Evolutionary conservation across 2,888 invertebrate genomes (phyloP), one percentile per base, ranked within the genome.

Genomic region (Meteorus cinctellus): DNA sequence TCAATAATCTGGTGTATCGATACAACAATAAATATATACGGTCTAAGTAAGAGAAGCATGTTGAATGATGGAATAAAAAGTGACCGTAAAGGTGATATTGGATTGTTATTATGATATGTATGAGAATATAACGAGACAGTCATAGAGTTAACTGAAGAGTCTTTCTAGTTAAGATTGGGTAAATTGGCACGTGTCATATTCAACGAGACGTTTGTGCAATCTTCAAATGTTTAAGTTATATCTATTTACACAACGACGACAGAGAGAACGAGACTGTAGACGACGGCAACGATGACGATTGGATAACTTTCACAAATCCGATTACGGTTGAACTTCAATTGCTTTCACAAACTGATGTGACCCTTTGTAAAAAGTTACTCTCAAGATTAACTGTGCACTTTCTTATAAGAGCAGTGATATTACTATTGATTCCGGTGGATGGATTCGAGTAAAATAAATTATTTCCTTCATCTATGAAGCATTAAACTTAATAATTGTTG

Each of bases 251-350:
- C 55, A 19, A 62, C 10, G 29, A 2, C 14, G 62, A 62, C 27
- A 27, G 27, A 19, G 59, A 60, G 16, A n/a, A 48, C 16, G n/a
- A 16, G 48, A 6, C 16, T n/a, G 6, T 14, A 16, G 48, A 48
- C 48, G n/a, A 16, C 16, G 27, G 14, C 34, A 29, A 63, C 31
- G 34, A 36, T 31, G 69, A 72, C 72, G 72, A 72, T 72, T 72
- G 72, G 72, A 72, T 72, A 72, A 72, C 62, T 72, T 72, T 72
- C 48, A 6, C 31, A 72, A 72, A 72, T 62, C 62, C 62, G 72
- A 72, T 72, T 72, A 72, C 48, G 63, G 72, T 72, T 72, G 72
- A 72, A 63, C 48, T 72, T 72, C 72, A 48, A 72, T 72, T 72
- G 72, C 72, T 72, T 72, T 72, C 24, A 19, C 72, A 62, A 72